Conservation (phyloP, 2,888 invertebrate species). For the Marasmarcha lunaedactyla region DNA sequence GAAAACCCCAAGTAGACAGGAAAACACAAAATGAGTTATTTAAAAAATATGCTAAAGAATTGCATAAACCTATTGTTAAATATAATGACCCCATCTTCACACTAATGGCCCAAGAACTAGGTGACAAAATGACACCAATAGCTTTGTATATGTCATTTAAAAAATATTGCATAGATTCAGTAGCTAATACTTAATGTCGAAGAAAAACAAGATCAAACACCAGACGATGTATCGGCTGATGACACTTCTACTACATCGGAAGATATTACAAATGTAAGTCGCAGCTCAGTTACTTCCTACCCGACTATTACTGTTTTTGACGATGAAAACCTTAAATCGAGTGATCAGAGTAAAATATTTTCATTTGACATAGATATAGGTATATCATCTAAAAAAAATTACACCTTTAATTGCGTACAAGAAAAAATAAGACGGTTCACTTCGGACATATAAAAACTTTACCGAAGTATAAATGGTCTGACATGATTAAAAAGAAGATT, state of each 20-base stretch:
- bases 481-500: conserved; percentile 2
- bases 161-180: background rate
- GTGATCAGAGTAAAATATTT: conserved; percentile 1
- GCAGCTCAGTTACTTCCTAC: background rate
- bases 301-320: background rate
- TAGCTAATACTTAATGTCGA: background rate
- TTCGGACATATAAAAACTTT: conserved; percentile 1
- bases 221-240: background rate
- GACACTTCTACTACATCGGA: background rate
- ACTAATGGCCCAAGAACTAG: conserved; percentile 2
- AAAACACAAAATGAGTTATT: no score
- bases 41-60: no score
- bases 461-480: background rate
- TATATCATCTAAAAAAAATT: no score
- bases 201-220: background rate
- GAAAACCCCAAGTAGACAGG: background rate
- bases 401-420: no score
- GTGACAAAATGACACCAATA: conserved; percentile 2
- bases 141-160: background rate
- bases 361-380: no score
- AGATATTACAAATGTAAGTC: background rate
- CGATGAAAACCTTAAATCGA: background rate
- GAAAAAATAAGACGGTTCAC: no score
- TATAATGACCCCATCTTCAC: conserved; percentile 4
- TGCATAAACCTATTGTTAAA: background rate